phyloP scores from a whole-genome alignment of 1,140 invertebrate genomes.

The Solen grandis region DNA sequence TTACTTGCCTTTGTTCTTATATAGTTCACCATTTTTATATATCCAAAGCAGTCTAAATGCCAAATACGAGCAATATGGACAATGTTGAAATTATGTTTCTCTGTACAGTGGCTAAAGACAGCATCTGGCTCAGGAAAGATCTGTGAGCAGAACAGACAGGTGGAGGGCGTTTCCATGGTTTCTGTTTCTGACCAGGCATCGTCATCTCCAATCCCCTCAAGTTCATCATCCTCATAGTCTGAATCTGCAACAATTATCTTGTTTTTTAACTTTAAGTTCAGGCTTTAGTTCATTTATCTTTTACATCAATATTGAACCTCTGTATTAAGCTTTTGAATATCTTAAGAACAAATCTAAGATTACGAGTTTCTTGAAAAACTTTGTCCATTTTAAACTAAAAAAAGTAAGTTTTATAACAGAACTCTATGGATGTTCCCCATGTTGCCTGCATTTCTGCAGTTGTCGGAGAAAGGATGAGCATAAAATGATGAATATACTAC shows the following conservation, averaged over 20 bases:
- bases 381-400: too few relatives aligned
- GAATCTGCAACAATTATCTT: slow-evolving; percentile 7
- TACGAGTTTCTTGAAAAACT: too few relatives aligned
- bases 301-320: too few relatives aligned
- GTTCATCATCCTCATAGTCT: slow-evolving; percentile 52
- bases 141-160: slow-evolving; percentile 84
- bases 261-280: too few relatives aligned
- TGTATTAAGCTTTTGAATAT: too few relatives aligned
- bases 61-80: slow-evolving; percentile 85
- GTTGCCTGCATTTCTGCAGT: too few relatives aligned
- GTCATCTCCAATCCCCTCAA: slow-evolving; percentile 79
- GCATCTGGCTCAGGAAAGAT: slow-evolving; percentile 77
- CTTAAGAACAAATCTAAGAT: too few relatives aligned
- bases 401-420: too few relatives aligned
- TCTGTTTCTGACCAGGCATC: slow-evolving; percentile 82
- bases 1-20: slow-evolving; percentile 84
- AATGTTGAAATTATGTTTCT: slow-evolving; percentile 87
- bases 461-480: too few relatives aligned
- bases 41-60: slow-evolving; percentile 91
- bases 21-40: slow-evolving; percentile 94
- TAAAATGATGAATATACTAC: too few relatives aligned
- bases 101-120: slow-evolving; percentile 82
- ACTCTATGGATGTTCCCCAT: too few relatives aligned
- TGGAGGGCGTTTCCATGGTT: slow-evolving; percentile 70
- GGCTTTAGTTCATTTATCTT: too few relatives aligned